A percentile compares a stretch with the other conserved stretches of the same genome.
These are phyloP conservation scores for Anoncus sp. DNA, from an alignment of 2,888 invertebrate genomes.

Conservation along the genomic window DNA sequence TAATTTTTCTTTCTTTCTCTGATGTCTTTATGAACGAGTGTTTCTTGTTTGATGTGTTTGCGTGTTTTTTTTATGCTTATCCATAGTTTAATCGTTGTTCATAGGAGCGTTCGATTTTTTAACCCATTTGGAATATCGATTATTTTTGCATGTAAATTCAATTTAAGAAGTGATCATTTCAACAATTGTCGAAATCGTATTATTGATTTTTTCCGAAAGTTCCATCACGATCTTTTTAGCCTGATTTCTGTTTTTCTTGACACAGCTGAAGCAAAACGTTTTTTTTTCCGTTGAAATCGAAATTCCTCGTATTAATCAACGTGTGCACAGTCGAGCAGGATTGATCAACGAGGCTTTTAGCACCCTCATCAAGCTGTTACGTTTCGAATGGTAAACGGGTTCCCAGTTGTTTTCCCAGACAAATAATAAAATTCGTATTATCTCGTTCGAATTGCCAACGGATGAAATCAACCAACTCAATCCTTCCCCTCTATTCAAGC, in stretches of 20 bases:
- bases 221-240: too few species aligned
- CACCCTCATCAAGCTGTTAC: conserved; percentile 20
- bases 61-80: conserved; percentile 19
- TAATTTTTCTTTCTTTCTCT: conserved; percentile 11
- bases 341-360: conserved; percentile 13
- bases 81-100: conserved; percentile 16
- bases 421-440: conserved; percentile 45
- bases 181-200: too few species aligned
- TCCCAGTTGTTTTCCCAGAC: conserved; percentile 33
- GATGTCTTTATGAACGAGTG: conserved; percentile 42
- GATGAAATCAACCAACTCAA: conserved; percentile 21
- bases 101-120: conserved; percentile 45
- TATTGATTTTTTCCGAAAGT: neutral
- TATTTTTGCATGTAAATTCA: too few species aligned
- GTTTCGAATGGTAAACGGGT: conserved; percentile 11
- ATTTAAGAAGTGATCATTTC: too few species aligned
- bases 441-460: conserved; percentile 7
- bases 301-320: conserved; percentile 10
- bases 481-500: neutral
- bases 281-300: too few species aligned
- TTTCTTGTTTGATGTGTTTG: conserved; percentile 14
- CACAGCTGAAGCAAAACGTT: too few species aligned
- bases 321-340: conserved; percentile 5
- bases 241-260: too few species aligned
- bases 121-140: neutral